These are phyloP conservation scores for Drosophila nannoptera DNA, from an alignment of 1,140 invertebrate genomes.

Conservation along the genomic window DNA sequence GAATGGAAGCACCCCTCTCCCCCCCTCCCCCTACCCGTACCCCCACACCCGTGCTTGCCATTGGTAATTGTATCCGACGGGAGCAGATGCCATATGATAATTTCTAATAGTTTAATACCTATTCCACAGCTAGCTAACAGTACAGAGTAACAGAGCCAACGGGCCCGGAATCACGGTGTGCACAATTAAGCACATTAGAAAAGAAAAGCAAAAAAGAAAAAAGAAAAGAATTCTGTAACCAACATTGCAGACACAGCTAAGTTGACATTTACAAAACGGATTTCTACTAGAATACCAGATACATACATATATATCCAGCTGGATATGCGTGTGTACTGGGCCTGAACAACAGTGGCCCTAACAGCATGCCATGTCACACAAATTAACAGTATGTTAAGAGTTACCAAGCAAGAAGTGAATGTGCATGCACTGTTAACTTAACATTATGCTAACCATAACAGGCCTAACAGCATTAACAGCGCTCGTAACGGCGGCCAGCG, in stretches of 20 bases:
- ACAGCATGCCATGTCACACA: slow-evolving; percentile 9
- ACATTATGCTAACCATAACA: too few relatives aligned
- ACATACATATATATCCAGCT: not conserved
- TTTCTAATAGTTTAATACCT: slow-evolving; percentile 38
- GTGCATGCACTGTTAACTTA: too few relatives aligned
- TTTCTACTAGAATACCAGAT: slow-evolving; percentile 2
- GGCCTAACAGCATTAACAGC: too few relatives aligned
- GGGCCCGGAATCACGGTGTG: slow-evolving; percentile 24
- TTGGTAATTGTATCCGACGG: slow-evolving; percentile 6
- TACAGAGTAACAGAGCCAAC: not conserved
- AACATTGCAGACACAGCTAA: slow-evolving; percentile 43
- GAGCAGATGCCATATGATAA: slow-evolving; percentile 15
- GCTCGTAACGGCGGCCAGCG: too few relatives aligned
- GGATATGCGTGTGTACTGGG: slow-evolving; percentile 10
- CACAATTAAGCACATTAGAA: slow-evolving; percentile 18
- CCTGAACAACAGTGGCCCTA: slow-evolving; percentile 1
- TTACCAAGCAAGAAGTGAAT: too few relatives aligned
- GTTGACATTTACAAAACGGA: slow-evolving; percentile 38
- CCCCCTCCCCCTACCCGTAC: not conserved
- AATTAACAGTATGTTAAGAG: slow-evolving; percentile 1
- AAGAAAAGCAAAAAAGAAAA: not conserved
- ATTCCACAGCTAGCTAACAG: slow-evolving; percentile 40
- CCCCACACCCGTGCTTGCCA: not conserved
- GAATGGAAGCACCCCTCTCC: not conserved
- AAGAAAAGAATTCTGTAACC: slow-evolving; percentile 22